These are phyloP conservation scores for human (Homo sapiens) DNA, from an alignment of 2,113 vertebrate genomes.

Conservation along the genomic window GRCh38 chr6:163570001-163570500, in stretches of 20 bases:
- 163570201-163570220: conserved; percentile 94
- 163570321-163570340: conserved; percentile 85
- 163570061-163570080: conserved; percentile 94
- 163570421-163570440: conserved; percentile 90
- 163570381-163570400: conserved; percentile 95
- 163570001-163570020: conserved; percentile 86
- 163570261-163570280: conserved; percentile 93
- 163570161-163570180: conserved; percentile 93
- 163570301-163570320: conserved; percentile 88
- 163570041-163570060: conserved; percentile 91
- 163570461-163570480: conserved; percentile 89
- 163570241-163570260: conserved; percentile 93
- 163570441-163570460: conserved; percentile 77
- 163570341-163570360: conserved; percentile 83
- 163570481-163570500: conserved; percentile 92
- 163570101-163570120: conserved; percentile 96
- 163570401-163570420: conserved; percentile 90
- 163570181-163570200: conserved; percentile 86
- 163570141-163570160: conserved; percentile 91
- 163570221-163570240: conserved; percentile 95
- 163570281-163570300: conserved; percentile 96
- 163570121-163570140: conserved; percentile 95
- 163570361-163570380: conserved; percentile 83
- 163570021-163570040: conserved; percentile 88
- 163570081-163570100: conserved; percentile 94